phyloP scores from a whole-genome alignment of 2,797 vertebrate species.

The Natrix natrix region DNA sequence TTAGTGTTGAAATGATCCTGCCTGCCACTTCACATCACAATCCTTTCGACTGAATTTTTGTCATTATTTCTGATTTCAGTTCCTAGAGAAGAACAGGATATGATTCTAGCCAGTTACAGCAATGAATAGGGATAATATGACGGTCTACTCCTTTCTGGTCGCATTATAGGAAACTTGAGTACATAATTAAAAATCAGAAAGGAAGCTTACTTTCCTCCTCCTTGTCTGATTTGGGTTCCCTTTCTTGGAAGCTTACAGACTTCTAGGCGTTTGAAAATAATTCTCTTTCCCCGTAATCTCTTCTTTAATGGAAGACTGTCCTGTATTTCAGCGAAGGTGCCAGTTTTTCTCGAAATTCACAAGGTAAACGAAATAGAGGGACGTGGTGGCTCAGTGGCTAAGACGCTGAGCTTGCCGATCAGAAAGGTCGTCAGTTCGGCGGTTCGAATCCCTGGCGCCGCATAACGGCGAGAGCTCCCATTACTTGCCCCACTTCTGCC shows the following conservation, averaged over 20 bases:
- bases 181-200: conserved; percentile 11
- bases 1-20: conserved; percentile 61
- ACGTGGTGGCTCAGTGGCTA: no score
- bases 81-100: neutral
- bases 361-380: neutral
- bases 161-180: conserved; percentile 25
- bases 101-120: neutral
- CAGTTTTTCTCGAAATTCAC: no score
- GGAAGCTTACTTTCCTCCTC: neutral
- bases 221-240: conserved; percentile 54
- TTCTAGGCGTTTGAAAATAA: neutral
- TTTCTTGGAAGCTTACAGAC: conserved; percentile 15
- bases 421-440: no score
- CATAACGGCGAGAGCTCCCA: no score
- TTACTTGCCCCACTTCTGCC: no score
- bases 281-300: neutral
- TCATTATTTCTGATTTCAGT: neutral
- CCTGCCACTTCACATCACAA: neutral
- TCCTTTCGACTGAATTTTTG: neutral
- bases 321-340: neutral
- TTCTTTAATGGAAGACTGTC: neutral
- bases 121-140: neutral
- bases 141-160: conserved; percentile 36
- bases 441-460: no score
- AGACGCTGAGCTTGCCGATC: no score